Conservation (phyloP, 2,797 vertebrate species). For the Rhynchotus rufescens region DNA sequence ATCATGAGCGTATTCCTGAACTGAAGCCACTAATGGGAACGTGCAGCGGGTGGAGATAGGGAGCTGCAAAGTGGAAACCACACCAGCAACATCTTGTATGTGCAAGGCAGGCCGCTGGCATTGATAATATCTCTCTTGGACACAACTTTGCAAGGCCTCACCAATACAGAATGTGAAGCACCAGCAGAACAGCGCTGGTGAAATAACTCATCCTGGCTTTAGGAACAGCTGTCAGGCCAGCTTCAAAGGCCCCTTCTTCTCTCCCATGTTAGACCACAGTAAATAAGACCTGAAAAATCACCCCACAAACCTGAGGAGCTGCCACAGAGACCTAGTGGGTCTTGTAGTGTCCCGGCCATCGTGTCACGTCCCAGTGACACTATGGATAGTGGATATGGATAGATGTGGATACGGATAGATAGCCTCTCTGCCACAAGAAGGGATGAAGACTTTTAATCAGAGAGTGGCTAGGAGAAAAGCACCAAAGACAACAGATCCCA, state of each 20-base stretch:
- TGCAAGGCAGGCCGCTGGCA: background rate
- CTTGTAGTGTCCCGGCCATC: background rate
- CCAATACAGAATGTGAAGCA: accelerated
- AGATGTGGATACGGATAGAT: too few species aligned
- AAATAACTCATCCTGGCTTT: background rate
- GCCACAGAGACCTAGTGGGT: background rate
- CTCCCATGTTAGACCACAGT: background rate
- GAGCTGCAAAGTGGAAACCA: background rate
- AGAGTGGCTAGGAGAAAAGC: background rate
- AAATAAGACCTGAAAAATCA: background rate
- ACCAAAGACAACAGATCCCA: background rate
- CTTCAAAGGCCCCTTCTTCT: background rate
- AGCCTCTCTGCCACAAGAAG: background rate
- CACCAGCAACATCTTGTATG: background rate
- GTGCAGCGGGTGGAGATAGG: accelerated
- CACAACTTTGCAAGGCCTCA: background rate
- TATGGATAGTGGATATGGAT: too few species aligned
- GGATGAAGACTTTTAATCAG: background rate
- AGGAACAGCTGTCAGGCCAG: background rate
- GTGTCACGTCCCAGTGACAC: background rate
- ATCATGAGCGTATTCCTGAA: background rate
- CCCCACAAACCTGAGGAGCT: background rate
- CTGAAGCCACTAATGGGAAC: background rate
- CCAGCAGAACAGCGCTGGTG: background rate
- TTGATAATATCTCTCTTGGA: background rate